A percentile compares a stretch with the other conserved stretches of the same genome.
These are phyloP conservation scores for Callimorpha dominula DNA, from an alignment of 2,888 invertebrate genomes.

Conservation along the genomic window DNA sequence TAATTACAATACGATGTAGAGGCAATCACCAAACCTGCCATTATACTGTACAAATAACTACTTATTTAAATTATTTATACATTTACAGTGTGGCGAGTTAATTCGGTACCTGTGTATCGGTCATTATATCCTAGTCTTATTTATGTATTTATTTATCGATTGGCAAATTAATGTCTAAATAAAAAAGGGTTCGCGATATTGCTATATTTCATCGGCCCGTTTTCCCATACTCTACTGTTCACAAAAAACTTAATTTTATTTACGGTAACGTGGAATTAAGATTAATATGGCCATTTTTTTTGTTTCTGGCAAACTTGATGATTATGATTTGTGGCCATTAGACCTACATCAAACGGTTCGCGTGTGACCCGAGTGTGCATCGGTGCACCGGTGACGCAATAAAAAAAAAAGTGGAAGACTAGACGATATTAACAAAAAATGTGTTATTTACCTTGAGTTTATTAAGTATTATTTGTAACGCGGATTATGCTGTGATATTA, in stretches of 20 bases:
- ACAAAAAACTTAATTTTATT: slow-evolving; percentile 63
- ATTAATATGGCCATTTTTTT: slow-evolving; percentile 79
- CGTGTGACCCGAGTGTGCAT: slow-evolving; percentile 68
- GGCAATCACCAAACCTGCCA: slow-evolving; percentile 83
- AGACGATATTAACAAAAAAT: slow-evolving; percentile 51
- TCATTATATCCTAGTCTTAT: slow-evolving; percentile 60
- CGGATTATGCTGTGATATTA: slow-evolving; percentile 39
- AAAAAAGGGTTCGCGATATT: slow-evolving; percentile 67
- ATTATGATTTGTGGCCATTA: slow-evolving; percentile 79
- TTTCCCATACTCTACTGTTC: slow-evolving; percentile 62
- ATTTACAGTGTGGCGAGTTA: slow-evolving; percentile 69
- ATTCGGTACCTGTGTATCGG: slow-evolving; percentile 69
- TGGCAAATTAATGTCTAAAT: slow-evolving; percentile 63
- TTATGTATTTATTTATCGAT: slow-evolving; percentile 76
- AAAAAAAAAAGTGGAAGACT: slow-evolving; percentile 48
- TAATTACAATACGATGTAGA: slow-evolving; percentile 81
- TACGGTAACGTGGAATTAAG: slow-evolving; percentile 75
- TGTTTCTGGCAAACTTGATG: slow-evolving; percentile 54
- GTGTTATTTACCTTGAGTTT: slow-evolving; percentile 51
- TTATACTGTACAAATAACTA: slow-evolving; percentile 84
- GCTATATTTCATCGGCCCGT: slow-evolving; percentile 68
- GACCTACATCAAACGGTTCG: slow-evolving; percentile 75
- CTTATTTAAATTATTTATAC: slow-evolving; percentile 79
- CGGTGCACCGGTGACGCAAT: slow-evolving; percentile 63
- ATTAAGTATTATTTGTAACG: slow-evolving; percentile 39